Conservation (phyloP, 2,888 invertebrate species). For the Drosophila pseudotalamancana region DNA sequence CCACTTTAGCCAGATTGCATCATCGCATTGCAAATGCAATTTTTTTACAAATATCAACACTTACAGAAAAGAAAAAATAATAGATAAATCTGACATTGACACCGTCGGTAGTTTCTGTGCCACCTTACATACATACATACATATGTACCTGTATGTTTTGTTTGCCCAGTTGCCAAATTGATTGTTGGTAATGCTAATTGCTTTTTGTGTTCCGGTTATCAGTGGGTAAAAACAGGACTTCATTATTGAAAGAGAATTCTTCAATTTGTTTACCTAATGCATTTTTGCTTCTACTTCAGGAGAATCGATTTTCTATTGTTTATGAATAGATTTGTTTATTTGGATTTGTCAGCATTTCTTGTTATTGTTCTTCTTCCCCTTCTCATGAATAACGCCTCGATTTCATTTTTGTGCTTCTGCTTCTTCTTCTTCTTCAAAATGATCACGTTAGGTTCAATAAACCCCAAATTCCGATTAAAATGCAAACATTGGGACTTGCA, state of each 20-base stretch:
- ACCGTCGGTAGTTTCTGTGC: slow-evolving; percentile 2
- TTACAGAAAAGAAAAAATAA: not conserved
- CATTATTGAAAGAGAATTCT: too few species aligned
- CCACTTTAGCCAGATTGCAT: slow-evolving; percentile 24
- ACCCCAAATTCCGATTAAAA: slow-evolving; percentile 4
- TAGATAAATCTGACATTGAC: slow-evolving; percentile 17
- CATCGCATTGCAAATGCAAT: slow-evolving; percentile 20
- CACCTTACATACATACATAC: too few species aligned
- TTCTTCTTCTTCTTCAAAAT: not conserved
- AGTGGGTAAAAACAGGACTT: not conserved
- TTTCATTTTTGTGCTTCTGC: too few species aligned
- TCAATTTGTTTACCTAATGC: not conserved
- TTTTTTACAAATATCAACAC: slow-evolving; percentile 1
- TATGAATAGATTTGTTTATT: not conserved
- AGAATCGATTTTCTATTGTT: not conserved
- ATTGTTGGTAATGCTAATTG: slow-evolving; percentile 30
- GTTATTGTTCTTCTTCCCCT: not conserved
- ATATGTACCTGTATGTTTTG: slow-evolving; percentile 5
- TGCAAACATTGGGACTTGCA: not conserved
- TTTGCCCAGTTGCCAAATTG: slow-evolving; percentile 28
- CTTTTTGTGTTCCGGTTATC: slow-evolving; percentile 32
- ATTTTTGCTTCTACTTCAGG: too few species aligned
- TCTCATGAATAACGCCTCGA: slow-evolving; percentile 5
- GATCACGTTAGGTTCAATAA: slow-evolving; percentile 25
- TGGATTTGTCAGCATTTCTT: not conserved